Conservation (phyloP, 2,888 invertebrate species). For the Drosophila nigritarsus region DNA sequence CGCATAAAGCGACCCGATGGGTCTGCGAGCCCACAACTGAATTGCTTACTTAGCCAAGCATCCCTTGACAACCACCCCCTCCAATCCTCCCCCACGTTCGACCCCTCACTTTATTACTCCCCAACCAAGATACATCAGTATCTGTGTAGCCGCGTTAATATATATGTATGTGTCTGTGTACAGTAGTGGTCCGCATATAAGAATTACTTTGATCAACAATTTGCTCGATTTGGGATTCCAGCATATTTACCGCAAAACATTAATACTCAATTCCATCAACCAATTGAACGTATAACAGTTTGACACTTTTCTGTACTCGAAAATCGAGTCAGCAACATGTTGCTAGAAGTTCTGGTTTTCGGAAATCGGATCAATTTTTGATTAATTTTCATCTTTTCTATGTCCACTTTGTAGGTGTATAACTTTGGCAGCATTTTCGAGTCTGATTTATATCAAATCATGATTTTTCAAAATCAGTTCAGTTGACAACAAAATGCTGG, state of each 20-base stretch:
- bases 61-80: neutral
- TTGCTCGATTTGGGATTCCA: neutral
- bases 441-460: neutral
- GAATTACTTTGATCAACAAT: neutral
- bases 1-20: neutral
- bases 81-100: no score
- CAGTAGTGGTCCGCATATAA: neutral
- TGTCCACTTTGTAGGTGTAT: neutral
- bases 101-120: neutral
- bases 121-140: constrained; percentile 9
- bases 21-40: neutral
- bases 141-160: neutral
- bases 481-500: no score
- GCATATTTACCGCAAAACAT: neutral
- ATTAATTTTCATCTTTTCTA: neutral
- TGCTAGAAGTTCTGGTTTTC: no score
- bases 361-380: neutral
- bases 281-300: no score
- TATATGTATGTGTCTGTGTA: constrained; percentile 5
- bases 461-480: no score
- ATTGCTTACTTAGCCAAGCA: constrained; percentile 11
- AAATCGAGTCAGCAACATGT: no score
- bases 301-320: no score
- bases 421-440: neutral
- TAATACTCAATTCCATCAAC: no score